Conservation (phyloP, 2,888 invertebrate species). For the Hirtodrosophila alboralis region DNA sequence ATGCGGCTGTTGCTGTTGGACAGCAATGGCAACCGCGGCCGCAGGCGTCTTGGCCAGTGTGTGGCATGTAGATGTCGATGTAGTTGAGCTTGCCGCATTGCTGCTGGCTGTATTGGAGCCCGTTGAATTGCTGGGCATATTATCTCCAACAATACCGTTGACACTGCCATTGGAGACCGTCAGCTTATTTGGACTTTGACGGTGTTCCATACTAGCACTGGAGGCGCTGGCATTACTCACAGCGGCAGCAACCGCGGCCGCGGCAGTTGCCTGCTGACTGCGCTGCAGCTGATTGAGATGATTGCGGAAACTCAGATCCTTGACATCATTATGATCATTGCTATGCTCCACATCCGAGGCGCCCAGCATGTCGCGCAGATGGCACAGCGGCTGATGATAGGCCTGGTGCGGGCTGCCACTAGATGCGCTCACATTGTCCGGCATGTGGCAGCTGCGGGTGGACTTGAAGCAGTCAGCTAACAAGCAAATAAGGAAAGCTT, state of each 20-base stretch:
- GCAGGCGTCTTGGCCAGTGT: conserved; percentile 35
- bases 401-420: conserved; percentile 84
- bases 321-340: conserved; percentile 84
- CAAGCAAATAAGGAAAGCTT: background rate
- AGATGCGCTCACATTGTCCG: conserved; percentile 86
- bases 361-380: conserved; percentile 84
- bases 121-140: conserved; percentile 49
- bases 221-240: conserved; percentile 46
- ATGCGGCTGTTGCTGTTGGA: conserved; percentile 81
- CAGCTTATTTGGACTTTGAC: conserved; percentile 39
- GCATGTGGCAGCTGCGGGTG: conserved; percentile 81
- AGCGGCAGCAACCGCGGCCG: conserved; percentile 63
- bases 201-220: conserved; percentile 35
- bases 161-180: conserved; percentile 35
- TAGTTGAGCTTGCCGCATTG: conserved; percentile 70
- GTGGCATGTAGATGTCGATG: conserved; percentile 46
- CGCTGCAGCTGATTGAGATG: conserved; percentile 81
- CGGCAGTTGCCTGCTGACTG: conserved; percentile 54
- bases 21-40: conserved; percentile 58
- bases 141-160: conserved; percentile 30
- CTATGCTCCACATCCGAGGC: conserved; percentile 84
- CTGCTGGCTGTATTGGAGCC: conserved; percentile 38
- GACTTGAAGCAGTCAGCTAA: conserved; percentile 83
- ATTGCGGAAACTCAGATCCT: conserved; percentile 83
- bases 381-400: conserved; percentile 83